Base-by-base conservation (phyloP, 2,888 invertebrate species). In the Ferdinandea cuprea region DNA sequence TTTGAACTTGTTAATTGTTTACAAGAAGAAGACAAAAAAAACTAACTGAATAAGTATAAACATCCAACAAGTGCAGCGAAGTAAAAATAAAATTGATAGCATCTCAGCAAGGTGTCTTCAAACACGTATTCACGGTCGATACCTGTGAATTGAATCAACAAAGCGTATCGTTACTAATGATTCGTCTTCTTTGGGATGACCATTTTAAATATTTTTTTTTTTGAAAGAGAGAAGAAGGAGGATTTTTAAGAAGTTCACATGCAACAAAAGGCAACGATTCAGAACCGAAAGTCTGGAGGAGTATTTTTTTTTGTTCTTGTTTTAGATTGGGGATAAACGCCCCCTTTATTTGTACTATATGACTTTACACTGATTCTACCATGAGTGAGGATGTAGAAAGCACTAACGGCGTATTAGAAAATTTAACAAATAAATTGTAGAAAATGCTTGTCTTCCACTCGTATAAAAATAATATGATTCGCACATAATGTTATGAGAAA, bases 131-230 rank as follows among this genome's bases (percentile, higher is more conserved):
- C 15, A 59, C 48, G 50, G 40, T 42, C 21, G 30, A 69, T 25
- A 59, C 52, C 50, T 66, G 58, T 58, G 30, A 66, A 25, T 58
- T 17, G 17, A 37, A 44, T 44, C 19, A 76, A 40, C 68, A 58
- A 68, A 44, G 35, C 68, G 52, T 59, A 48, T 48, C 35, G 40
- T 46, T 5, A 63, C 32, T 50, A 50, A 52, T 65, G 40, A 40
- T 65, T n/a, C n/a, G 11, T 13, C 15, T 4, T 21, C 19, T n/a
- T 15, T 19, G 21, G 32, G 28, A 37, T 15, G 13, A 6, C 1
- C 13, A 13, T 15, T 6, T 40, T 7, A n/a, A 15, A 7, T 40
- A 13, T 37, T 13, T 13, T 37, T 37, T 37, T n/a, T n/a, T n/a
- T n/a, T n/a, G n/a, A n/a, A n/a, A n/a, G 13, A 40, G 6, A 46